Evolutionary conservation across 2,888 invertebrate genomes (phyloP).

Genomic region (Tetrapedia diversipes): DNA sequence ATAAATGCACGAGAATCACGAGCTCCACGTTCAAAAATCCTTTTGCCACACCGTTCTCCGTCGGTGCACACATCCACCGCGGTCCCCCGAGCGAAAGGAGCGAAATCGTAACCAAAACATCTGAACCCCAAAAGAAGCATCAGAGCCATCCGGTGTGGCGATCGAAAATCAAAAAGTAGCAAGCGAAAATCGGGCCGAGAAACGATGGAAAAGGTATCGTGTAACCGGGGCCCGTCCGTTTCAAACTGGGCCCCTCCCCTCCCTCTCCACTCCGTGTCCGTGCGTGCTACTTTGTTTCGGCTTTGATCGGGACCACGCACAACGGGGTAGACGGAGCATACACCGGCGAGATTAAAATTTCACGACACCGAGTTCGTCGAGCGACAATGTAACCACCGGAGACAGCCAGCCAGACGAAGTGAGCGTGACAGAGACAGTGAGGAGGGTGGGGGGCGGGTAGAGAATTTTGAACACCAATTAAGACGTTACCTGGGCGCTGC

Average conservation of each 20-base stretch:
- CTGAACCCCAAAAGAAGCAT: too few relatives aligned
- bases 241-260: background rate
- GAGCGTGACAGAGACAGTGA: too few relatives aligned
- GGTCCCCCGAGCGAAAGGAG: too few relatives aligned
- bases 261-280: too few relatives aligned
- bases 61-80: too few relatives aligned
- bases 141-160: too few relatives aligned
- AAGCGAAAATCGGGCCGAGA: background rate
- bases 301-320: background rate
- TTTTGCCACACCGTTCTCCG: too few relatives aligned
- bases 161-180: background rate
- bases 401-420: too few relatives aligned
- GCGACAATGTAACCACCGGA: constrained; percentile 66
- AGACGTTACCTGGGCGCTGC: constrained; percentile 65
- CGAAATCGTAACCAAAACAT: too few relatives aligned
- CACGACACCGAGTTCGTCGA: constrained; percentile 39
- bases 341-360: constrained; percentile 51
- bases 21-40: too few relatives aligned
- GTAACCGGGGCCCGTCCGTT: background rate
- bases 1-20: too few relatives aligned
- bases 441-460: too few relatives aligned
- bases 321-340: background rate
- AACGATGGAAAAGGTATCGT: background rate
- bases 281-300: constrained; percentile 25
- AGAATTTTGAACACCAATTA: constrained; percentile 64